Evolutionary conservation across 1,140 invertebrate genomes (phyloP).

Genomic region (Druon quercuslanigerum): DNA sequence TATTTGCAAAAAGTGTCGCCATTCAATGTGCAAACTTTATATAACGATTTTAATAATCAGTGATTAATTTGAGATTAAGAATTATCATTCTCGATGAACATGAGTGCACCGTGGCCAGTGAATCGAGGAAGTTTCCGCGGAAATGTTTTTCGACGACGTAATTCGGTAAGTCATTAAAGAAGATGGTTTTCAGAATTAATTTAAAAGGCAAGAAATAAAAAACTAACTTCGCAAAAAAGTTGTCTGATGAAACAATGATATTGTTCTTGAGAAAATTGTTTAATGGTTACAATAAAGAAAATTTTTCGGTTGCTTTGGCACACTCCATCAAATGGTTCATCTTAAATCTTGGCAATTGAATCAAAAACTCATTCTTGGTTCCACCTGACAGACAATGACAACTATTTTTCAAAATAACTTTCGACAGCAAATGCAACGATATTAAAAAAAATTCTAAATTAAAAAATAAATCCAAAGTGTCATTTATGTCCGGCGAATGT

Average conservation of each 20-base stretch:
- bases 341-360: constrained; percentile 5
- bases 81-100: constrained; percentile 32
- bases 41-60: no score
- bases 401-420: constrained; percentile 3
- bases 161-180: constrained; percentile 34
- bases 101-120: constrained; percentile 81
- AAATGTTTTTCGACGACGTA: constrained; percentile 39
- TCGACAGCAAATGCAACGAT: background rate
- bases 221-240: no score
- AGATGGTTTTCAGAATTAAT: no score
- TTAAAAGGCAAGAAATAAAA: no score
- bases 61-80: no score
- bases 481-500: no score
- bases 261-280: no score
- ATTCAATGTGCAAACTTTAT: no score
- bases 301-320: background rate
- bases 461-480: background rate
- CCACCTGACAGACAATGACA: background rate
- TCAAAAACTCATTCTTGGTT: background rate
- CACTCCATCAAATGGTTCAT: background rate
- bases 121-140: constrained; percentile 79
- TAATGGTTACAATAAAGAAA: background rate
- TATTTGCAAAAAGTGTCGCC: no score
- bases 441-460: background rate
- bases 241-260: no score